Base-by-base conservation (phyloP, 2,888 invertebrate genomes). In the Meandrusa payeni region DNA sequence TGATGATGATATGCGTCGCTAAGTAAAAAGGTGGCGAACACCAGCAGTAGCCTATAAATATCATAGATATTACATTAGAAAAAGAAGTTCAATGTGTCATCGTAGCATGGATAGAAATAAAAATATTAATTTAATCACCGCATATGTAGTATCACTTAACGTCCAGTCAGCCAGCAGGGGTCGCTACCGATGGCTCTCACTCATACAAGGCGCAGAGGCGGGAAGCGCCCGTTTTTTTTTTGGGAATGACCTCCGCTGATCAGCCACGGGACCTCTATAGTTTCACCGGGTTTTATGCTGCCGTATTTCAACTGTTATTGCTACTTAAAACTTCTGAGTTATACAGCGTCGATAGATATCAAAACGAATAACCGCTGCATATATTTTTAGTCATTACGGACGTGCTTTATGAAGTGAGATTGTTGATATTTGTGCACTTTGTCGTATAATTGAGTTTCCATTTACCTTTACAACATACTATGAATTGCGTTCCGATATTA, bases 71-170 rank as follows among this genome's bases (percentile, higher is more conserved):
- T 27, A 15, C 13, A 50, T 47, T 50, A 46, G 51, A 55, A 54
- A 51, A 47, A 54, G 24, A 28, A 22, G 46, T 58, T 15, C 15
- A 56, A 47, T 54, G 54, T 56, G 55, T 62, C 57, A 52, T 54
- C 61, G 59, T 59, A 47, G 57, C 63, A 46, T 32, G 41, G 44
- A 41, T 52, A 56, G 51, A 55, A 62, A 58, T 57, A 62, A 58
- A 60, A 50, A 58, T 64, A 65, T 65, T 64, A 62, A 65, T 59
- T 65, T 61, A 68, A 69, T 71, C 75, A 74, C 70, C 69, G 62
- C 64, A 73, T 70, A 76, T 76, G 76, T 80, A 69, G 79, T 76
- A 69, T 70, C 71, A 68, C 74, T 75, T 82, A 76, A 69, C 77
- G 58, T 52, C n/a, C n/a, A n/a, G n/a, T n/a, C n/a, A n/a, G 57